Conservation (phyloP, 2,888 invertebrate genomes). For the Cheilosia vernalis region DNA sequence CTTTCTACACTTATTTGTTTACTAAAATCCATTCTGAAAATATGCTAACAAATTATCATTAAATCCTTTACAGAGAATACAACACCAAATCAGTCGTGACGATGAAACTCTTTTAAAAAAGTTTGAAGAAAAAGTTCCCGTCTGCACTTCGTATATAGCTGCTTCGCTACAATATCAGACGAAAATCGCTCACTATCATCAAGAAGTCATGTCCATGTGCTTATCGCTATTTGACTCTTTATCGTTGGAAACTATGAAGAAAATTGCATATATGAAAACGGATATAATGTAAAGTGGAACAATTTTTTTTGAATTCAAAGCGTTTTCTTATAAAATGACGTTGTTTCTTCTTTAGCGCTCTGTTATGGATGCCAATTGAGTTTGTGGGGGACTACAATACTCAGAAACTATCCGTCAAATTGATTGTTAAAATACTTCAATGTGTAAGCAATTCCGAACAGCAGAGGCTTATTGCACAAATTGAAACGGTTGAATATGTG, state of each 20-base stretch:
- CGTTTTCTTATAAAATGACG: not conserved
- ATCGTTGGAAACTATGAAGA: conserved; percentile 52
- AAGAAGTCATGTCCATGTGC: conserved; percentile 73
- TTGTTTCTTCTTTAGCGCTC: conserved; percentile 62
- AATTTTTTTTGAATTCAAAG: not conserved
- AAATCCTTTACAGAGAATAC: conserved; percentile 7
- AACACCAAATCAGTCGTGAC: conserved; percentile 61
- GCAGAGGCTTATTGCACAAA: conserved; percentile 22
- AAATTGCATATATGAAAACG: conserved; percentile 60
- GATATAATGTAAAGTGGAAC: conserved; percentile 72
- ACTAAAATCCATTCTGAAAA: too few species aligned
- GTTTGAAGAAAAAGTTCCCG: conserved; percentile 76
- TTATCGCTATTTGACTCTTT: conserved; percentile 69
- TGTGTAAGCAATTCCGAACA: conserved; percentile 58
- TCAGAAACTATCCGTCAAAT: conserved; percentile 74
- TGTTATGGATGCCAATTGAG: conserved; percentile 77
- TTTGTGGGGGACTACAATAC: conserved; percentile 77
- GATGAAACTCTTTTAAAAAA: conserved; percentile 47
- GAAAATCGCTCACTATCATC: conserved; percentile 75
- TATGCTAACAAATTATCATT: not conserved
- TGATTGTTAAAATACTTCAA: conserved; percentile 73
- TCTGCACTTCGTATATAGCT: conserved; percentile 76
- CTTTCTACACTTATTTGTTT: too few species aligned
- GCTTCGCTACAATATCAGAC: conserved; percentile 76
- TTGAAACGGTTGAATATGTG: conserved; percentile 37